Percentiles rank a stretch among this genome's conserved stretches.
Evolutionary conservation across 1,140 invertebrate species (phyloP).

Genomic region (Ceratosolen fusciceps): DNA sequence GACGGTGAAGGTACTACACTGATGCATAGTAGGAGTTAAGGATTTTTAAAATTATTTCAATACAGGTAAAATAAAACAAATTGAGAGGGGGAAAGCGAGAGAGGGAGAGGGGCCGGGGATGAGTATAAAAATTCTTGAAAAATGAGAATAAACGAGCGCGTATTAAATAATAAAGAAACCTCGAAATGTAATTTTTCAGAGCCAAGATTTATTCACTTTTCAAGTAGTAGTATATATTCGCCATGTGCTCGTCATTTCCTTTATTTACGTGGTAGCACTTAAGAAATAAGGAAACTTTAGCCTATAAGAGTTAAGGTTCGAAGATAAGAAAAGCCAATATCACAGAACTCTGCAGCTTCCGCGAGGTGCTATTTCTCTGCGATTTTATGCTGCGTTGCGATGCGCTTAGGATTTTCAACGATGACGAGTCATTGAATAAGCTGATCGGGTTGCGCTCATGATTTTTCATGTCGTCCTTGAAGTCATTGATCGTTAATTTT

Average conservation of each 20-base stretch:
- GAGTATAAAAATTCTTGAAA: constrained; percentile 7
- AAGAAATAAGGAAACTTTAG: constrained; percentile 30
- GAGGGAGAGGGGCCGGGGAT: too few species aligned
- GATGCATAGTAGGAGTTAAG: constrained; percentile 59
- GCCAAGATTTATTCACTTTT: constrained; percentile 25
- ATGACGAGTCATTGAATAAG: background rate
- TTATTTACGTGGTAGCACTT: constrained; percentile 11
- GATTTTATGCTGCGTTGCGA: constrained; percentile 46
- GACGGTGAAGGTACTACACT: constrained; percentile 52
- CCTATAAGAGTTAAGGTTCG: constrained; percentile 40
- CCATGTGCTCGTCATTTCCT: constrained; percentile 29
- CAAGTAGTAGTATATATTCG: constrained; percentile 39
- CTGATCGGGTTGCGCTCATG: constrained; percentile 33
- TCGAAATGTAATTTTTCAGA: background rate
- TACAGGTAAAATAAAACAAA: constrained; percentile 33
- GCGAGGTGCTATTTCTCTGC: constrained; percentile 56
- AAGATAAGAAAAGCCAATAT: constrained; percentile 54
- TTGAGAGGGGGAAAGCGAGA: constrained; percentile 18
- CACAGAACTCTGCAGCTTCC: constrained; percentile 59
- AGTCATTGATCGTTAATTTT: constrained; percentile 20
- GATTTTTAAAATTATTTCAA: constrained; percentile 60
- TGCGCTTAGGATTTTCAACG: constrained; percentile 19
- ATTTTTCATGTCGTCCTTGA: constrained; percentile 48
- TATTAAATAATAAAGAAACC: background rate
- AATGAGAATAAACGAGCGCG: constrained; percentile 29